Evolutionary conservation across 2,888 invertebrate species (phyloP).

Genomic region (Griposia aprilina): DNA sequence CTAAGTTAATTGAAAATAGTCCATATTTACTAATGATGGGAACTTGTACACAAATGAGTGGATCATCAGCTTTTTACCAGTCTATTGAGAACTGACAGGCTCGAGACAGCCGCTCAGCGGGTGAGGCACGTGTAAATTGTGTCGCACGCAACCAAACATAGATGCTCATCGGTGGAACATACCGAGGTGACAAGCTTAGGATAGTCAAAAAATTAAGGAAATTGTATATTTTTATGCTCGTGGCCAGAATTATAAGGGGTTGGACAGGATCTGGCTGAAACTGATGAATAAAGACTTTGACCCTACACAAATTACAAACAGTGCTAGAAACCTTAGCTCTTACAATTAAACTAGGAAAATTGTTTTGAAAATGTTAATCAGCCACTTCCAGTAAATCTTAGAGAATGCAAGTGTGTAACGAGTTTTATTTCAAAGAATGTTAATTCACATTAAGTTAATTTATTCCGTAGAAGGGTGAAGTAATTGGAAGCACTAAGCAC

Average conservation of each 20-base stretch:
- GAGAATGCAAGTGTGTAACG: conserved; percentile 16
- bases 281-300: not conserved
- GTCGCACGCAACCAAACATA: conserved; percentile 58
- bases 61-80: conserved; percentile 37
- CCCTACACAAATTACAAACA: not conserved
- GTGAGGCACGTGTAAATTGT: conserved; percentile 76
- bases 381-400: conserved; percentile 1
- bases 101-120: conserved; percentile 29
- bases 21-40: conserved; percentile 31
- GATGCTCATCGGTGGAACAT: not conserved
- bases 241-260: not conserved
- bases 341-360: not conserved
- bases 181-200: not conserved
- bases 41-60: conserved; percentile 24
- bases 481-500: conserved; percentile 39
- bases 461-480: conserved; percentile 40
- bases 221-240: not conserved
- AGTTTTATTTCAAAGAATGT: conserved; percentile 8
- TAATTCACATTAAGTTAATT: conserved; percentile 43
- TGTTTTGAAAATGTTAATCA: conserved; percentile 6
- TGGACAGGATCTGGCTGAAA: no score
- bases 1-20: not conserved
- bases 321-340: not conserved
- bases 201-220: not conserved
- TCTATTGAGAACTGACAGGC: conserved; percentile 45